Conservation (phyloP, 2,113 vertebrate species). For the Alethe diademata region DNA sequence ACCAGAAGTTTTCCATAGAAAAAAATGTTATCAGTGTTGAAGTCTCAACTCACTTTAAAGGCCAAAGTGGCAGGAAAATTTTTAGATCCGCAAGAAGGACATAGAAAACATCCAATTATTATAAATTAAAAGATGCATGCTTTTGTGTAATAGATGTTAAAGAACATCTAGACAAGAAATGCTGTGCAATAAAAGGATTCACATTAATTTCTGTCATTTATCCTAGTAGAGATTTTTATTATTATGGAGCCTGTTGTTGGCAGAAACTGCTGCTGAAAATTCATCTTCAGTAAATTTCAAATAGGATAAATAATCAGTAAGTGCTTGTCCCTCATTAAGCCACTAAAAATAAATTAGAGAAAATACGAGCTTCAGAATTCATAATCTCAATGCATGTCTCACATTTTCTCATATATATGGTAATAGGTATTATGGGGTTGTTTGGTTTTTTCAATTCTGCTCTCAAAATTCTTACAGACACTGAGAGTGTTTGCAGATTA, state of each 20-base stretch:
- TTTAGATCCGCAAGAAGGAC: not conserved
- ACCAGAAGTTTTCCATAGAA: not conserved
- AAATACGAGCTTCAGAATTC: not conserved
- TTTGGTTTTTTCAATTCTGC: not conserved
- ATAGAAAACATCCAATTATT: not conserved
- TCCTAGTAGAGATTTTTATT: not conserved
- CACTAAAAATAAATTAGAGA: not conserved
- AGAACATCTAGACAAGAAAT: not conserved
- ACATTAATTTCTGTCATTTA: not conserved
- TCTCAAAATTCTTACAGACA: not conserved
- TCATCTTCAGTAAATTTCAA: not conserved
- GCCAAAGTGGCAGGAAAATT: not conserved
- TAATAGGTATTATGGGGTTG: not conserved
- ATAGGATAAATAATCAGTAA: not conserved
- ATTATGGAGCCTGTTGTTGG: not conserved
- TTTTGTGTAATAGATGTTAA: not conserved
- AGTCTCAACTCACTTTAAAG: not conserved
- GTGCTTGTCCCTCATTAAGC: not conserved
- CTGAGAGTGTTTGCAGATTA: not conserved
- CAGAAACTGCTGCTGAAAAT: not conserved
- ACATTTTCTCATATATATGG: not conserved
- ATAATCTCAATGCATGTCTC: not conserved
- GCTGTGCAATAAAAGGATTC: not conserved
- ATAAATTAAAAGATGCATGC: not conserved
- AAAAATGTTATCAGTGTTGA: not conserved